Base-by-base conservation (phyloP, 92 coral and sea anemone species). In the Porites cylindrica region DNA sequence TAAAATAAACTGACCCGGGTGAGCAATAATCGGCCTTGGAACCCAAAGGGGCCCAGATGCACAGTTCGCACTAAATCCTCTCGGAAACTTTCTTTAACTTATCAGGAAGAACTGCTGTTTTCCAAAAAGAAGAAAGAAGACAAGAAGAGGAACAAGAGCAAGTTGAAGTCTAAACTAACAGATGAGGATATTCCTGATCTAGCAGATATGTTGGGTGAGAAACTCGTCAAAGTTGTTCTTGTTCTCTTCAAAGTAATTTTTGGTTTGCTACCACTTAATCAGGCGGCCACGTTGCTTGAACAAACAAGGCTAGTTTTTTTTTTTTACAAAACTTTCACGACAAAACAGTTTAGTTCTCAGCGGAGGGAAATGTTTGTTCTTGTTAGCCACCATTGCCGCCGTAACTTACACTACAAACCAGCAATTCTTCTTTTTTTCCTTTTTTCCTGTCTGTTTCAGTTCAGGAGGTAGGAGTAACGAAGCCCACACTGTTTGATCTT, bases 401-500 rank as follows among this genome's bases (percentile, higher is more conserved):
- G 43, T 32, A 32, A 32, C 2, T 1, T 32, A 4, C 43, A 32
- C 43, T 3, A 4, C 3, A 32, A 32, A 3, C 43, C 43, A 1
- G 43, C 43, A 32, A 32, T 32, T 32, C 29, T 2, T 26, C 29
- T 3, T 32, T 17, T 16, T 16, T 32, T 66, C 11, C 20, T 58
- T 21, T 18, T 11, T 4, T 0, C 10, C 1, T 24, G 66, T 47
- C 13, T 70, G n/a, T 69, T 86, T 85, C 83, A 95, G 96, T 94
- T 50, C 96, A 95, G 83, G 99, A 93, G 68, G 98, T 93, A 8
- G 99, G 99, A 19, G 94, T 95, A n/a, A 82, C 90, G 76, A 93
- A 95, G 14, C 99, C 99, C 38, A 89, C 93, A 52, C 87, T 95
- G 51, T 79, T 87, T 75, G 99, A 97, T 83, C 90, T 97, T 11